phyloP scores from a whole-genome alignment of 1,140 invertebrate genomes.

The Plectrocnemia conspersa region DNA sequence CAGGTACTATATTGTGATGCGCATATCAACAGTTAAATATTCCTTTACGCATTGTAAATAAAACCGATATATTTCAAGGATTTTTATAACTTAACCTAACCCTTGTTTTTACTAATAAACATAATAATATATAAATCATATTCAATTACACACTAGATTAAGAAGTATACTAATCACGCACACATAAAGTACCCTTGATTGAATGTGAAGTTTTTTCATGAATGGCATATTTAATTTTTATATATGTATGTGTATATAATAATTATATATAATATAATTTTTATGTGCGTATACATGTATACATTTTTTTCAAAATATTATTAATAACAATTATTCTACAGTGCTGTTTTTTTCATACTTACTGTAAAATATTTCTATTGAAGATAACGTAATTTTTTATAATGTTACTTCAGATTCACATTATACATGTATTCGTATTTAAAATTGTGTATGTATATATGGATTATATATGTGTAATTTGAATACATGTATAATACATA shows the following conservation, averaged over 20 bases:
- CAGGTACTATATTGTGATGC: conserved; percentile 20
- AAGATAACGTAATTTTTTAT: conserved; percentile 15
- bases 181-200: conserved; percentile 15
- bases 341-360: conserved; percentile 19
- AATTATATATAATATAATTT: too few species aligned
- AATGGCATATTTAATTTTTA: conserved; percentile 12
- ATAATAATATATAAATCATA: background rate
- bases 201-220: conserved; percentile 16
- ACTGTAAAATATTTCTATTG: conserved; percentile 21
- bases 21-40: background rate
- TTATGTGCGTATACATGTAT: background rate
- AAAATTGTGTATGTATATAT: too few species aligned
- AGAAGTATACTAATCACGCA: conserved; percentile 4
- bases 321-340: background rate
- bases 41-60: background rate
- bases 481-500: conserved; percentile 12
- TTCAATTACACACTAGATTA: conserved; percentile 2
- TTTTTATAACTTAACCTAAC: too few species aligned
- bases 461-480: too few species aligned
- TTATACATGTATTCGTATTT: too few species aligned
- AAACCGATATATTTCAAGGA: too few species aligned
- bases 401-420: conserved; percentile 22
- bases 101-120: background rate
- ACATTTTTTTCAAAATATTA: conserved; percentile 5
- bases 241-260: too few species aligned